Evolutionary conservation across 64 coral and sea anemone species (phyloP), one percentile per base, ranked within the genome.

Genomic region (Montipora efflorescens): DNA sequence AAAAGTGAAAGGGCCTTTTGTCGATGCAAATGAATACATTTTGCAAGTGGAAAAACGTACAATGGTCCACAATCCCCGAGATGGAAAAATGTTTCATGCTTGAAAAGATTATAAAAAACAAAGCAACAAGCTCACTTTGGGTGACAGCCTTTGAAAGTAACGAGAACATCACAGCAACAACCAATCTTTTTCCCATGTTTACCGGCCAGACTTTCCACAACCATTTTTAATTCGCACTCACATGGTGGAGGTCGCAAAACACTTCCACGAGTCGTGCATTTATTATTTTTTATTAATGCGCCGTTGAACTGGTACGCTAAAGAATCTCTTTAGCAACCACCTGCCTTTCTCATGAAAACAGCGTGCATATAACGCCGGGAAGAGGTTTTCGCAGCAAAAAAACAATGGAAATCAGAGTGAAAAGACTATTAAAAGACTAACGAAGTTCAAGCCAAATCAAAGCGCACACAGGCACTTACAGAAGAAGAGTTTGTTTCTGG

Each of bases 241-340:
- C 82, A 86, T 84, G 61, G 61, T 6, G 7, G 48, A 84, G 14
- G 25, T 48, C 45, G 44, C 43, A 68, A 84, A 82, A 82, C 59
- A 48, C 82, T 59, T 86, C 82, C 82, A 86, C 82, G 82, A 86
- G 82, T 64, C 44, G 7, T 86, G 82, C 82, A 71, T 86, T 86
- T 59, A 72, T 86, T 71, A 86, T 70, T 23, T 71, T 71, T 71
- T 64, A 86, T 86, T 86, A 86, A 86, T 71, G 66, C 44, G 8
- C 7, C 18, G 45, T 71, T 67, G 20, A 43, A 10, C 82, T 18
- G 82, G 82, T 86, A 28, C 19, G 82, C 66, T 48, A 50, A 86
- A 71, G 45, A 86, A 5, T 47, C 6, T 6, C 11, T 64, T 22
- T 14, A 69, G 21, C 8, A 48, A 16, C 66, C 62, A 70, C 82